Conservation (phyloP, 1,140 invertebrate genomes). For the Sycophaga agraensis region DNA sequence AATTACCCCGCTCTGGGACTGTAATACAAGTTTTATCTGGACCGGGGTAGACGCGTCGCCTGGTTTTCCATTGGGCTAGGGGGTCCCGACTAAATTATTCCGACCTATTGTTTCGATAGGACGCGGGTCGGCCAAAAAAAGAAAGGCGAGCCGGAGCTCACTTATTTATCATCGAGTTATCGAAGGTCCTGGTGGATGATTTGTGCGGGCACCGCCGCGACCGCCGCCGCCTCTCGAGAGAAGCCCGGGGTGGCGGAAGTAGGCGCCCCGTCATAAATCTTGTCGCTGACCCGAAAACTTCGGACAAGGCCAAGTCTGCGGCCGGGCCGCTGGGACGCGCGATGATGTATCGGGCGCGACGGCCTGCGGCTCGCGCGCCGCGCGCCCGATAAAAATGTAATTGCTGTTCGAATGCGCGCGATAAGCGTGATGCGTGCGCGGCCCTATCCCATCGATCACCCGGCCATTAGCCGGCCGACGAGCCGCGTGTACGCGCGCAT, state of each 20-base stretch:
- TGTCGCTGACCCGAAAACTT: conserved; percentile 33
- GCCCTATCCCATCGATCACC: conserved; percentile 35
- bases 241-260: background rate
- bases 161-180: conserved; percentile 8
- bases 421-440: background rate
- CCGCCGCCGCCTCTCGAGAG: too few species aligned
- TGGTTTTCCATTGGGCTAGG: too few species aligned
- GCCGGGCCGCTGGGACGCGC: background rate
- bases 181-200: background rate
- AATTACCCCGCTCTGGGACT: background rate
- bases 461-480: background rate
- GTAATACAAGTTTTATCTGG: conserved; percentile 16
- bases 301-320: background rate
- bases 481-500: background rate
- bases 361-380: background rate
- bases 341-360: conserved; percentile 38
- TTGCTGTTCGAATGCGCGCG: conserved; percentile 29
- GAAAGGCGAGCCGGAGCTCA: too few species aligned
- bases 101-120: too few species aligned
- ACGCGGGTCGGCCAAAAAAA: too few species aligned
- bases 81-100: too few species aligned
- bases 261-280: conserved; percentile 34
- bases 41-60: too few species aligned
- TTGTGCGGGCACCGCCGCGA: too few species aligned
- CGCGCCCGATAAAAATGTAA: conserved; percentile 40